These are phyloP conservation scores for Nothocercus julius DNA, from an alignment of 2,113 vertebrate genomes.

Conservation along the genomic window DNA sequence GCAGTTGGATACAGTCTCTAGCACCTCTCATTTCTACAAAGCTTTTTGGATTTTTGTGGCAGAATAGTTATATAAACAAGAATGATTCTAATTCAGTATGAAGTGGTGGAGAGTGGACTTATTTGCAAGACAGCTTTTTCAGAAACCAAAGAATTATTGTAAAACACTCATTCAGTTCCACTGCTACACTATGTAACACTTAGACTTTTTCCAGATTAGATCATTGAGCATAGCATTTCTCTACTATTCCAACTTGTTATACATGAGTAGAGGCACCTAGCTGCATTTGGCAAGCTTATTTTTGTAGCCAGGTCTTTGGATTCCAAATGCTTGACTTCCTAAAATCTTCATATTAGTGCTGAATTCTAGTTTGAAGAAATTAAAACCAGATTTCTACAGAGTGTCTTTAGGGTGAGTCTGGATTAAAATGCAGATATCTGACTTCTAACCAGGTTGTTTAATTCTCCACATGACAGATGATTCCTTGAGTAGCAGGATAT, in stretches of 20 bases:
- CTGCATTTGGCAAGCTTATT: background rate
- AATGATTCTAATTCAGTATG: background rate
- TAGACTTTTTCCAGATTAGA: background rate
- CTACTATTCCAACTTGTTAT: background rate
- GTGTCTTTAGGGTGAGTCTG: background rate
- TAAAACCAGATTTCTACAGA: background rate
- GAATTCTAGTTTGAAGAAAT: background rate
- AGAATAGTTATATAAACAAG: background rate
- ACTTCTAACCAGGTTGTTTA: background rate
- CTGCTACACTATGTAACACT: background rate
- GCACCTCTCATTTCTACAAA: background rate
- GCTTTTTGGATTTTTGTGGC: background rate
- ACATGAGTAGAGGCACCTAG: background rate
- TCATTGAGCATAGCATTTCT: background rate
- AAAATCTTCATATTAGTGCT: background rate
- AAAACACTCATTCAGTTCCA: background rate
- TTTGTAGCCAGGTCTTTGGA: background rate
- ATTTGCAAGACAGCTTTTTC: background rate
- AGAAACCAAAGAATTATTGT: background rate
- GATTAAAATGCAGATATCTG: background rate
- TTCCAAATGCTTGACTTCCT: background rate
- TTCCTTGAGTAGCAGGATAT: background rate
- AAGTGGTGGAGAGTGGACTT: background rate
- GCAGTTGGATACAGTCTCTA: background rate
- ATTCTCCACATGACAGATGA: background rate